phyloP scores from a whole-genome alignment of 2,888 invertebrate species.

The Catocala sponsa region DNA sequence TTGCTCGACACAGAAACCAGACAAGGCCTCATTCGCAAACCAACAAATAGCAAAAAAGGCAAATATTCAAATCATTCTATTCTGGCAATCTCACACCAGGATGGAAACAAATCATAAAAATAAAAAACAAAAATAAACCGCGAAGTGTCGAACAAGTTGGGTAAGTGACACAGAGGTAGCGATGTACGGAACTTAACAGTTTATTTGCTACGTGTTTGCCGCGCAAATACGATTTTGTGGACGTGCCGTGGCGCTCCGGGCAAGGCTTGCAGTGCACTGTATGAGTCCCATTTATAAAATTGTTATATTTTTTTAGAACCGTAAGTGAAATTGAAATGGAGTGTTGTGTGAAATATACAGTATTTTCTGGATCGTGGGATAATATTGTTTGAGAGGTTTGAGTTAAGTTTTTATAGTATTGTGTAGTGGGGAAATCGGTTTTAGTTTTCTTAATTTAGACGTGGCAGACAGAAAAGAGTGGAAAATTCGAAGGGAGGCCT shows the following conservation, averaged over 20 bases:
- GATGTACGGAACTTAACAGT: slow-evolving; percentile 76
- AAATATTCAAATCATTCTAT: no score
- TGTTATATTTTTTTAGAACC: slow-evolving; percentile 48
- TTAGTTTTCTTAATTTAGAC: neutral
- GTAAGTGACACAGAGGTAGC: slow-evolving; percentile 42
- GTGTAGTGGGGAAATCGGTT: neutral
- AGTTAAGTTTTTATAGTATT: neutral
- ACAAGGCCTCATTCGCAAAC: no score
- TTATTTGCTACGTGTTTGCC: slow-evolving; percentile 77
- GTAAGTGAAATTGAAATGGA: slow-evolving; percentile 49
- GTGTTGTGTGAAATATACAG: slow-evolving; percentile 32
- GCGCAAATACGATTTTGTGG: slow-evolving; percentile 77
- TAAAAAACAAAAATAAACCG: slow-evolving; percentile 13
- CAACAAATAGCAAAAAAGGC: no score
- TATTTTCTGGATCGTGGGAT: slow-evolving; percentile 26
- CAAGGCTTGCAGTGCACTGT: slow-evolving; percentile 31
- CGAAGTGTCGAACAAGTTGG: slow-evolving; percentile 36
- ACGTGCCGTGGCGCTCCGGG: slow-evolving; percentile 68
- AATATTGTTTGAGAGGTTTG: slow-evolving; percentile 2
- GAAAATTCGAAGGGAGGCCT: no score
- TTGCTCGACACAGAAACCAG: no score
- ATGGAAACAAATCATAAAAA: neutral
- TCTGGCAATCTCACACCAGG: no score
- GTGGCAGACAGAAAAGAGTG: no score
- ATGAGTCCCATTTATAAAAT: slow-evolving; percentile 51